Percentiles rank a stretch among this genome's conserved stretches.
These are phyloP conservation scores for Denticeps clupeoides DNA, from an alignment of 2,797 vertebrate species.

Conservation along the genomic window DNA sequence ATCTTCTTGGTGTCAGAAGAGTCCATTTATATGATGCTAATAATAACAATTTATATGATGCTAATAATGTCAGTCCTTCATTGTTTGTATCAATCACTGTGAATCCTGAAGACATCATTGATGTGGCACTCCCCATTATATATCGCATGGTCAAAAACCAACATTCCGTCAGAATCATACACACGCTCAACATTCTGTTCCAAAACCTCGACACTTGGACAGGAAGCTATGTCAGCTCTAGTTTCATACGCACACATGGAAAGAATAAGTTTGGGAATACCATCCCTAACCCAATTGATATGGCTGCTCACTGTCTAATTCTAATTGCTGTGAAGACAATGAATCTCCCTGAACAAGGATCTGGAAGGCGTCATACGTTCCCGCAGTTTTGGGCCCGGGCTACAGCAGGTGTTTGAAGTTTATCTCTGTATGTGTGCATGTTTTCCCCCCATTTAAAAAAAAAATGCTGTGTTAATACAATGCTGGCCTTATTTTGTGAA, in stretches of 20 bases:
- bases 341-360: conserved; percentile 13
- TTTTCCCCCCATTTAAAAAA: too few relatives aligned
- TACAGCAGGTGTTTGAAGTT: conserved; percentile 45
- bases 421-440: conserved; percentile 11
- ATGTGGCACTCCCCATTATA: too few relatives aligned
- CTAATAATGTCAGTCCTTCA: too few relatives aligned
- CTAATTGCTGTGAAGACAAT: conserved; percentile 10
- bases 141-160: too few relatives aligned
- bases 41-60: too few relatives aligned
- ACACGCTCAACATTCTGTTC: too few relatives aligned
- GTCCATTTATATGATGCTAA: too few relatives aligned
- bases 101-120: too few relatives aligned
- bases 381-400: conserved; percentile 15
- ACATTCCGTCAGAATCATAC: too few relatives aligned
- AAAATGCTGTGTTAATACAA: conserved; percentile 37
- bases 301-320: conserved; percentile 19
- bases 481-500: conserved; percentile 54
- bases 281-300: conserved; percentile 19
- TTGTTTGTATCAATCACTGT: too few relatives aligned
- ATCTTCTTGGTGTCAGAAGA: too few relatives aligned
- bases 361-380: conserved; percentile 18
- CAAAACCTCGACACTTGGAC: too few relatives aligned
- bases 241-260: conserved; percentile 20
- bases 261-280: conserved; percentile 15
- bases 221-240: conserved; percentile 11